Evolutionary conservation across 2,113 vertebrate species (phyloP), one percentile per base, ranked within the genome.

Genomic region (Greenwoodochromis staneri): DNA sequence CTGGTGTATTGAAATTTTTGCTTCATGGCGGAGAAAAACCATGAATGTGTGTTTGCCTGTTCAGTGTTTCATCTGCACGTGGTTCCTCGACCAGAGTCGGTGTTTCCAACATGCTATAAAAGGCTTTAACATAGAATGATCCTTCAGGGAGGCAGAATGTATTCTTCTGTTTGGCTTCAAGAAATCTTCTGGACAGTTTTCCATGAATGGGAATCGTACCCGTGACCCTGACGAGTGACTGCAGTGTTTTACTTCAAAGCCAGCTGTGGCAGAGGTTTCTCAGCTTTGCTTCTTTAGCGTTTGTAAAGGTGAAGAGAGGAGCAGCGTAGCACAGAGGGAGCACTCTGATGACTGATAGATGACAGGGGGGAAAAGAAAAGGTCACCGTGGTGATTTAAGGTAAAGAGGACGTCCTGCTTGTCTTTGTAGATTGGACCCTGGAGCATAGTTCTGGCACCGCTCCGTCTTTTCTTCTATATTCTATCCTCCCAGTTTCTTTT

Each of bases 361-460:
- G 93, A 95, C 91, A 83, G 82, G 91, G 82, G 86, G 85, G 91
- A 85, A 93, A 93, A 83, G 88, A 94, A 94, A 95, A 95, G 90
- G 95, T 95, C 92, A 92, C 54, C 42, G 27, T 82, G 49, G 61
- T 90, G 92, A 94, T 95, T 95, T 92, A 92, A 88, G 87, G 78
- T 84, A 88, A 93, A 84, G 47, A 90, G 92, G 93, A 86, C 78
- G 83, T 88, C 86, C 86, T 63, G 87, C 89, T 95, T 95, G 91
- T 94, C 93, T 95, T 95, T 89, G 88, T 78, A 55, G 94, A 93
- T 93, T 90, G 81, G 88, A 81, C 93, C 93, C 93, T 34, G 29
- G 90, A 85, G 90, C 66, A 19, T 66, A 85, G 16, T 85, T 85
- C 82, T 86, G 87, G 84, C 88, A 83, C 57, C 7, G 34, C 53